Evolutionary conservation across 2,888 invertebrate genomes (phyloP).

Genomic region (Ormyrus thymus): DNA sequence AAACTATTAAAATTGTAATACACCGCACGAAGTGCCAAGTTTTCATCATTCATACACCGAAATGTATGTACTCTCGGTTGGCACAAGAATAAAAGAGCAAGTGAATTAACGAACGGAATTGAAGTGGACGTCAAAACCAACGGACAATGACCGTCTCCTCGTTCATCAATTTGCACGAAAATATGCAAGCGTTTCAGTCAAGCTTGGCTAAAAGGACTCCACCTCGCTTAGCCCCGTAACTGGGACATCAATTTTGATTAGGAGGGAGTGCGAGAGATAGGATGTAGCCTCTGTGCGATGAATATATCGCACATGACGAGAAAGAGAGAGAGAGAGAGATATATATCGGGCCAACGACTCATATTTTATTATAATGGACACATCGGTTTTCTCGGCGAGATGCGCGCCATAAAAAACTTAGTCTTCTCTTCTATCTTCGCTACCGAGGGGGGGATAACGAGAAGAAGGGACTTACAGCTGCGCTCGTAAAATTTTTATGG

Average conservation of each 20-base stretch:
- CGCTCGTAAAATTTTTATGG: constrained; percentile 32
- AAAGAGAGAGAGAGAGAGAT: not conserved
- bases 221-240: not conserved
- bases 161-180: constrained; percentile 50
- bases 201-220: constrained; percentile 1
- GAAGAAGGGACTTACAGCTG: not conserved
- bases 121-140: constrained; percentile 35
- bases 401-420: constrained; percentile 29
- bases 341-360: constrained; percentile 24
- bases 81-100: too few species aligned
- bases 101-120: too few species aligned
- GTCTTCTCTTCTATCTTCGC: not conserved
- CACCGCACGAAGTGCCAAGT: too few species aligned
- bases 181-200: not conserved
- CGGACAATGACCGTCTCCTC: constrained; percentile 49
- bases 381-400: not conserved
- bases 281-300: not conserved
- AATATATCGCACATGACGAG: not conserved
- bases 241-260: constrained; percentile 45
- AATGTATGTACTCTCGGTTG: too few species aligned
- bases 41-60: too few species aligned
- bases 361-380: constrained; percentile 50
- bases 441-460: not conserved
- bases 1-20: too few species aligned
- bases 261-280: constrained; percentile 9